Evolutionary conservation across 2,113 vertebrate species (phyloP), one percentile per base, ranked within the genome.

Genomic region (Corythoichthys haematopterus): DNA sequence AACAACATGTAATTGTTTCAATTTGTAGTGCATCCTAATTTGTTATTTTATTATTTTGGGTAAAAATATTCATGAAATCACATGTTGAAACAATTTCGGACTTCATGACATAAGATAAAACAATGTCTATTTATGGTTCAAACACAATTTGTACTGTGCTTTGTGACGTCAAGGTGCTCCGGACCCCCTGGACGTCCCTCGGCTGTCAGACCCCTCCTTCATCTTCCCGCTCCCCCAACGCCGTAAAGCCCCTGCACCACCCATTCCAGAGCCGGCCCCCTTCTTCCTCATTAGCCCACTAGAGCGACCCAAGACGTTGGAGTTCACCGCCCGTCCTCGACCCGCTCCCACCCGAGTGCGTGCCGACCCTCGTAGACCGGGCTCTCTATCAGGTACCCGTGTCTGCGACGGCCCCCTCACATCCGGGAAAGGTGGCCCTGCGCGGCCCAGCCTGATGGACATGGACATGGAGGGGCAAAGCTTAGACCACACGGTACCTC

Each of bases 391-490:
- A 16, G 87, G 90, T 75, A 94, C 92, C 2, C 84, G 93, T 74
- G 91, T 92, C 86, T 90, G 91, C 1, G 91, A 92, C 70, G 93
- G 91, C 72, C 91, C 91, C 1, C 82, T 88, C 0, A 91, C 86
- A 0, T 91, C 90, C 0, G 90, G 90, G n/a, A 91, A 92, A 82
- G 86, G 91, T 37, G 72, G 87, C 7, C 46, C 79, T 6, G 50
- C 78, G 0, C 83, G 78, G 59, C 93, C 90, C 56, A 95, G 88
- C 6, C 90, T 97, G 71, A 92, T 96, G 75, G 95, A 97, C 91
- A 91, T 95, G 88, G 95, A 97, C 84, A 86, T 93, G 87, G 95
- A 96, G 75, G 95, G 95, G 7, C 95, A 97, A 88, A 93, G 76
- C 70, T 79, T 83, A 78, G 95, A 97, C 91, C 89, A 65, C 61